These are phyloP conservation scores for Greenwoodochromis staneri DNA, from an alignment of 2,113 vertebrate genomes.

Conservation along the genomic window DNA sequence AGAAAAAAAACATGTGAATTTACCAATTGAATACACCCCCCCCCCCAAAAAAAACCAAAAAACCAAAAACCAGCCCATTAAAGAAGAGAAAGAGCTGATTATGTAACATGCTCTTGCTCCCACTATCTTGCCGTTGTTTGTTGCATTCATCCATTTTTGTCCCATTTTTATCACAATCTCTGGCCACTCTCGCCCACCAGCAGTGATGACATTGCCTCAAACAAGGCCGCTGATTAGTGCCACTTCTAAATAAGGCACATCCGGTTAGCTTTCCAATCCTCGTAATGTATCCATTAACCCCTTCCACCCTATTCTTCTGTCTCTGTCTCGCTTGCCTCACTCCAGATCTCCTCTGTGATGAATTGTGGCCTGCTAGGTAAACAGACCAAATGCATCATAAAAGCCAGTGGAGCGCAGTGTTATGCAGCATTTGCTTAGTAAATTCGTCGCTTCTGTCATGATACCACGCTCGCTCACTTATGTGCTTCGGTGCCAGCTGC, in stretches of 20 bases:
- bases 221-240: slow-evolving; percentile 39
- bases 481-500: neutral
- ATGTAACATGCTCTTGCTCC: neutral
- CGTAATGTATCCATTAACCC: slow-evolving; percentile 43
- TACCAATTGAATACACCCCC: neutral
- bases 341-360: neutral
- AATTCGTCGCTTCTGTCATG: slow-evolving; percentile 19
- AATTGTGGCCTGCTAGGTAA: slow-evolving; percentile 5
- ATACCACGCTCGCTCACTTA: neutral
- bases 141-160: slow-evolving; percentile 3
- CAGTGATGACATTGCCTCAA: slow-evolving; percentile 23
- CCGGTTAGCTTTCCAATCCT: slow-evolving; percentile 57
- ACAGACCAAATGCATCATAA: slow-evolving; percentile 22
- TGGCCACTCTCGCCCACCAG: neutral
- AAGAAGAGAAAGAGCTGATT: neutral
- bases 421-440: slow-evolving; percentile 28
- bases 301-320: neutral
- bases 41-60: neutral
- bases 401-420: slow-evolving; percentile 1
- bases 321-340: neutral
- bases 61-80: neutral
- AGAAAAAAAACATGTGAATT: neutral
- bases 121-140: neutral
- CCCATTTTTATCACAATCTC: neutral
- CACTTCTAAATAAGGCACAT: slow-evolving; percentile 66